These are phyloP conservation scores for Hofmannophila pseudospretella DNA, from an alignment of 2,888 invertebrate genomes.

Conservation along the genomic window DNA sequence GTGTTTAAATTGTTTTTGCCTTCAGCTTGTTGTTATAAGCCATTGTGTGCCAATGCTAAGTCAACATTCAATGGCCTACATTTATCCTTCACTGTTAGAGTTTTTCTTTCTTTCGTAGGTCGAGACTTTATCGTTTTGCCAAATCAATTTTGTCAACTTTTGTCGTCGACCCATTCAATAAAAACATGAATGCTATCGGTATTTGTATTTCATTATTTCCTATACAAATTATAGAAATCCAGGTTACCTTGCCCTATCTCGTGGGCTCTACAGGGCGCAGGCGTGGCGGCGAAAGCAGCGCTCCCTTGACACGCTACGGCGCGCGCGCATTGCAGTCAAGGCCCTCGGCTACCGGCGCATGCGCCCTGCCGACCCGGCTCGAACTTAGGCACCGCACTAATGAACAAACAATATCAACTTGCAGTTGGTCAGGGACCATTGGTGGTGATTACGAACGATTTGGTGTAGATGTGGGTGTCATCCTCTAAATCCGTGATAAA, in stretches of 20 bases:
- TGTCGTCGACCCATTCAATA: too few relatives aligned
- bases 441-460: too few relatives aligned
- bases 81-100: constrained; percentile 33
- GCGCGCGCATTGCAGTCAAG: constrained; percentile 76
- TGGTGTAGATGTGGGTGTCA: too few relatives aligned
- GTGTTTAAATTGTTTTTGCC: constrained; percentile 54
- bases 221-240: background rate
- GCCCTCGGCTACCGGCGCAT: constrained; percentile 43
- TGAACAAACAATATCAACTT: constrained; percentile 39
- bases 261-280: constrained; percentile 44
- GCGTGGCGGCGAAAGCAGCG: constrained; percentile 75
- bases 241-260: constrained; percentile 14
- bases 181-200: background rate
- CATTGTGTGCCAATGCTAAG: constrained; percentile 51
- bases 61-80: constrained; percentile 45
- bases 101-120: constrained; percentile 23
- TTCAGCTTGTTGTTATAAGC: constrained; percentile 48
- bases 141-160: too few relatives aligned
- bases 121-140: constrained; percentile 6
- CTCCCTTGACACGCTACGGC: constrained; percentile 76
- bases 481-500: too few relatives aligned
- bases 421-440: background rate
- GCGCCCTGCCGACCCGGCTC: constrained; percentile 35
- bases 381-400: constrained; percentile 34
- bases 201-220: background rate